Evolutionary conservation across 2,888 invertebrate genomes (phyloP).

Genomic region (Ischnus inquisitorius): DNA sequence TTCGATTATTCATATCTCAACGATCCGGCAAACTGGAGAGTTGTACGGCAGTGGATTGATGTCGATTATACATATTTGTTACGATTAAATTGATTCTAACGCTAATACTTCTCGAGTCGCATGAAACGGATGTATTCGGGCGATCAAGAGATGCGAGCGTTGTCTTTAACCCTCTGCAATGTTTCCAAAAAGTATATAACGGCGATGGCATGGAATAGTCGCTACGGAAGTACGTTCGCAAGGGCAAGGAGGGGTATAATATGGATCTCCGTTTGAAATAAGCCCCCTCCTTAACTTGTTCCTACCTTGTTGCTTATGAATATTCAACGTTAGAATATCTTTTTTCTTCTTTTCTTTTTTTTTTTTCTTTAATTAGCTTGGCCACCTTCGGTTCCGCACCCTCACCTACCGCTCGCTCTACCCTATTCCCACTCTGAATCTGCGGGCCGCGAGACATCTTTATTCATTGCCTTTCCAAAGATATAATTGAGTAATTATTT

Average conservation of each 20-base stretch:
- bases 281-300: conserved; percentile 82
- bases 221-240: conserved; percentile 81
- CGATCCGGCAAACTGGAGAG: neutral
- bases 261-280: conserved; percentile 85
- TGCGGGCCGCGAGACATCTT: conserved; percentile 82
- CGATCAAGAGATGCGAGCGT: conserved; percentile 23
- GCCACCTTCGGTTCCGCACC: conserved; percentile 71
- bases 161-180: conserved; percentile 46
- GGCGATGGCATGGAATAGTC: conserved; percentile 59
- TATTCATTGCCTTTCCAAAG: conserved; percentile 86
- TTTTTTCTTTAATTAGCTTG: conserved; percentile 80
- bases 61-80: neutral
- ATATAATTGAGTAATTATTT: conserved; percentile 86
- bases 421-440: conserved; percentile 76
- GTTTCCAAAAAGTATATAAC: neutral
- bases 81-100: conserved; percentile 42
- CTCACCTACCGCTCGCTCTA: conserved; percentile 66
- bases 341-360: conserved; percentile 49
- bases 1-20: neutral
- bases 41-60: neutral
- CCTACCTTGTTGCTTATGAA: conserved; percentile 85
- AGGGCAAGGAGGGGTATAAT: conserved; percentile 83
- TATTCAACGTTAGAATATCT: conserved; percentile 83
- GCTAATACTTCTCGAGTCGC: conserved; percentile 21
- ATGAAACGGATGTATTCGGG: conserved; percentile 12